Evolutionary conservation across 2,113 vertebrate species (phyloP).

Genomic region (Catagonus wagneri): DNA sequence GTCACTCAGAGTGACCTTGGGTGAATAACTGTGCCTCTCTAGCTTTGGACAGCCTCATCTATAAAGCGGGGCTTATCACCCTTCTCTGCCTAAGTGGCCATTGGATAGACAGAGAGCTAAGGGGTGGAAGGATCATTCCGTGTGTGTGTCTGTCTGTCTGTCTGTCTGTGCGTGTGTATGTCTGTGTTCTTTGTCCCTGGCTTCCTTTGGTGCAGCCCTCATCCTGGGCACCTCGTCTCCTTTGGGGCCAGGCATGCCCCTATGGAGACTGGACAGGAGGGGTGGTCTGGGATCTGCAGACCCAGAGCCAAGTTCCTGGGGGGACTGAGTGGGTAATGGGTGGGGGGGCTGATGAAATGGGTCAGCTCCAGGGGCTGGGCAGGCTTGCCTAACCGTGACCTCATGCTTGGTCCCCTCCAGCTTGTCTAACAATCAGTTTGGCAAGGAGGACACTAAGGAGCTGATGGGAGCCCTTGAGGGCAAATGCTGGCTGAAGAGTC

Average conservation of each 20-base stretch:
- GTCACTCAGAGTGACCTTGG: not conserved
- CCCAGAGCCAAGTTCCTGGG: not conserved
- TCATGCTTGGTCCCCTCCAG: slow-evolving; percentile 78
- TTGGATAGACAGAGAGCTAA: not conserved
- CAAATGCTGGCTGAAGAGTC: slow-evolving; percentile 80
- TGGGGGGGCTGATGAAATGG: not conserved
- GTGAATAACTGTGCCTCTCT: not conserved
- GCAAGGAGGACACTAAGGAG: slow-evolving; percentile 66
- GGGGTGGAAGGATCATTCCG: not conserved
- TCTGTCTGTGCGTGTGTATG: not conserved
- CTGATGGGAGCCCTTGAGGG: slow-evolving; percentile 76
- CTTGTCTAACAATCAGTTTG: slow-evolving; percentile 86
- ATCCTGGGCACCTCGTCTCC: not conserved
- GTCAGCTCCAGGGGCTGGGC: not conserved
- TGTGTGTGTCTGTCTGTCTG: not conserved
- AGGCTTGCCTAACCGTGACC: not conserved
- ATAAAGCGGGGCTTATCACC: not conserved
- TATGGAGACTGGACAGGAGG: too few species aligned
- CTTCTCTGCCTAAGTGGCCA: not conserved
- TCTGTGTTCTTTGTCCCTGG: not conserved
- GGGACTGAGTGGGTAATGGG: fast-evolving
- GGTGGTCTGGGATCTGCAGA: not conserved
- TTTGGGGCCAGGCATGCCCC: not conserved
- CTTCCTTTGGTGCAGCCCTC: not conserved
- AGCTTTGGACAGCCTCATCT: not conserved